Base-by-base conservation (phyloP, 2,888 invertebrate species). In the Drosophila infuscata region DNA sequence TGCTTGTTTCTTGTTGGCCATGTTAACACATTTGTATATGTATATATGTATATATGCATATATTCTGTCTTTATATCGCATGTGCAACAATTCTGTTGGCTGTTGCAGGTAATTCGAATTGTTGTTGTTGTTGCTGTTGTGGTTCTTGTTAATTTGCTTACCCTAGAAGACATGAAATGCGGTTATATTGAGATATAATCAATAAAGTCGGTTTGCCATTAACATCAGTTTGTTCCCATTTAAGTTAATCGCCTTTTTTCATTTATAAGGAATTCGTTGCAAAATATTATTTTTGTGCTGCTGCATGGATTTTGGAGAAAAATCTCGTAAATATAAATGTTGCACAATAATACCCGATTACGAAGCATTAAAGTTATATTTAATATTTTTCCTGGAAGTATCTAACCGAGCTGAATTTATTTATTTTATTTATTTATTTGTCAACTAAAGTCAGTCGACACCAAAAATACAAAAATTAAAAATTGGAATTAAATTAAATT, bases 1-100 rank as follows among this genome's bases (percentile, higher is more conserved):
- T 53, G 43, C 30, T 15, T 58, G 62, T 66, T 66, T 71, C 25
- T 38, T 66, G 54, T 72, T 82, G 48, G 60, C 75, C 80, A 59
- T 60, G 58, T 80, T 66, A 80, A 72, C 81, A 71, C 69, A 52
- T 63, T 20, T 15, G 2, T 11, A 17, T 29, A 17, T 9, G 15
- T 9, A 29, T 11, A 17, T 29, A 9, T 9, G 17, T 29, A 29
- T 29, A 9, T 9, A 29, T 30, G 6, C 29, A 41, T 25, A 12
- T 33, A 33, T 54, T 30, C 25, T 41, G 33, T 32, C n/a, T 52
- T 43, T 12, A 29, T 32, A 29, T 20, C 41, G 17, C 35, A 36
- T 35, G n/a, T 43, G 38, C 57, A 54, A 53, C 46, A 36, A 46
- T 9, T n/a, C 41, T 48, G 32, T 15, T 58, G 9, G 11, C 5